Percentiles rank a stretch among this genome's conserved stretches.
These are phyloP conservation scores for Cepphus grylle DNA, from an alignment of 2,113 vertebrate species.

Conservation along the genomic window DNA sequence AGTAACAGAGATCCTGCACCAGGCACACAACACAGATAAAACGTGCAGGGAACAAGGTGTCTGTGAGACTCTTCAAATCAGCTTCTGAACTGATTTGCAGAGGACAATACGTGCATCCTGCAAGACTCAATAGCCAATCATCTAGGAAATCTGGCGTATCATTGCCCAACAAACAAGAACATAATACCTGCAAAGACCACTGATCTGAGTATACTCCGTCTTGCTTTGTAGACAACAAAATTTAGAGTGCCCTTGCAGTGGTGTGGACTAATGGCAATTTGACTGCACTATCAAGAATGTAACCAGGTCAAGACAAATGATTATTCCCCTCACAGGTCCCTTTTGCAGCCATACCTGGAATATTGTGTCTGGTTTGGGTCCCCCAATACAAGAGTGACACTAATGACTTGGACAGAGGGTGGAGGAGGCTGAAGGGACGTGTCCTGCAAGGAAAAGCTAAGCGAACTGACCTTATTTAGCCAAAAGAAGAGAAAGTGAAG, in stretches of 20 bases:
- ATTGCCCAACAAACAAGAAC: neutral
- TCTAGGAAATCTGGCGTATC: neutral
- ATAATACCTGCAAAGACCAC: neutral
- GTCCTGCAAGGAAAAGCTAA: neutral
- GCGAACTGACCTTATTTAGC: neutral
- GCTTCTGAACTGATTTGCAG: neutral
- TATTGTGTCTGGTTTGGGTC: neutral
- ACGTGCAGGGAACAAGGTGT: rapidly evolving
- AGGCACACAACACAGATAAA: neutral
- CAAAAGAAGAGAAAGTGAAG: neutral
- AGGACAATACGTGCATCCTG: neutral
- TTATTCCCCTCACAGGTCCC: neutral
- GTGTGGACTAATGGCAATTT: neutral
- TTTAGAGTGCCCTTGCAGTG: neutral
- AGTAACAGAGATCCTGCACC: neutral
- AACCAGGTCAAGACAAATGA: neutral
- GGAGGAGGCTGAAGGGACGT: neutral
- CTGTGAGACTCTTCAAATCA: neutral
- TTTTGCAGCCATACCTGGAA: neutral
- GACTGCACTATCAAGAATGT: neutral
- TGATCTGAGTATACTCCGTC: neutral
- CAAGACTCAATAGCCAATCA: neutral
- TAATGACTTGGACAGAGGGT: neutral
- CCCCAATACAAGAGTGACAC: neutral
- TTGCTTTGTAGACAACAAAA: neutral